phyloP scores from a whole-genome alignment of 2,113 vertebrate species.

The Sylvilagus bachmani region DNA sequence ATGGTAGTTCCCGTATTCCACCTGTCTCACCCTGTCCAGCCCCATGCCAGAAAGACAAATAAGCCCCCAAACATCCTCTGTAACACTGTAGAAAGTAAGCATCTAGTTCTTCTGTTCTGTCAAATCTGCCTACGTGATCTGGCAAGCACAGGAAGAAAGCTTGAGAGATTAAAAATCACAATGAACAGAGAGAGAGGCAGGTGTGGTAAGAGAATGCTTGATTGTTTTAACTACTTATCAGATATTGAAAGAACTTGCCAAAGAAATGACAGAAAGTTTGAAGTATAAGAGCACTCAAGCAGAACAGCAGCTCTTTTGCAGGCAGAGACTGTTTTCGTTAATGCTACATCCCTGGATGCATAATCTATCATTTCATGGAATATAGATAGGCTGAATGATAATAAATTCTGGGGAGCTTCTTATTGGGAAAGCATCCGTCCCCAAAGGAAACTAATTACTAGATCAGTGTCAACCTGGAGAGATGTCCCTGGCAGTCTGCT shows the following conservation, averaged over 20 bases:
- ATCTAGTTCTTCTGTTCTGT: background rate
- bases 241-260: background rate
- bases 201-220: background rate
- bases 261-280: background rate
- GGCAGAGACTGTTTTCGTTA: background rate
- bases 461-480: background rate
- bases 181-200: background rate
- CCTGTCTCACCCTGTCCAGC: too few species aligned
- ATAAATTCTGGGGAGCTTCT: background rate
- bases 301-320: accelerated
- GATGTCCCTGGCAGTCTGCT: background rate
- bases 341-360: accelerated
- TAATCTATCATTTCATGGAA: background rate
- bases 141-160: background rate
- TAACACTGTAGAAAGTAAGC: too few species aligned
- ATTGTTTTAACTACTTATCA: background rate
- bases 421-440: background rate
- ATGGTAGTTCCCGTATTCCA: background rate
- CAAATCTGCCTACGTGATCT: background rate
- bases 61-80: background rate
- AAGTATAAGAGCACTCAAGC: background rate
- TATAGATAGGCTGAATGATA: background rate
- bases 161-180: background rate
- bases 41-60: background rate
- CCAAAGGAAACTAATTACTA: background rate